Evolutionary conservation across 2,888 invertebrate genomes (phyloP), one percentile per base, ranked within the genome.

Genomic region (Serrognathus titanus): DNA sequence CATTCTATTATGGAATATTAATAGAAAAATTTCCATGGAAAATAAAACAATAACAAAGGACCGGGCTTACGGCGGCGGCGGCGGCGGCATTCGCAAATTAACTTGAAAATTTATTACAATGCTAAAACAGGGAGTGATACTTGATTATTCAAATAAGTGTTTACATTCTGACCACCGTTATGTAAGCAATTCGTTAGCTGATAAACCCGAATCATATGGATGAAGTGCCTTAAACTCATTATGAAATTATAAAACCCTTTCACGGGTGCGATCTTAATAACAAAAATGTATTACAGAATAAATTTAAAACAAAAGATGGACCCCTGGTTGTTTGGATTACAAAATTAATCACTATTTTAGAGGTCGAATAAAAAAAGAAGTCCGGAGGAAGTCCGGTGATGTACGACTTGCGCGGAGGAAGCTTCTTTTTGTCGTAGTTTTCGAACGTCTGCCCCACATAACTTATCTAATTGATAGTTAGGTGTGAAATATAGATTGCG

Each of bases 161-260:
- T 73, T 73, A 69, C 73, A 66, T 72, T 69, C 70, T 69, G 70
- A 69, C 71, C 71, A 67, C 62, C 62, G 66, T 69, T 64, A 46
- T 66, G 69, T 64, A 71, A 71, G 71, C 74, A 71, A 73, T 72
- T 76, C 76, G 74, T 75, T 76, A 76, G 68, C 61, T 73, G 72
- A 74, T 74, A 72, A 75, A 75, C 70, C 68, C 66, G 60, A 51
- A 57, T 57, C 52, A 52, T 46, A 24, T 38, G 55, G 43, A 16
- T 16, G 43, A 16, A 9, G 11, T 43, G 20, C 24, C 24, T 31
- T 31, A 40, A 13, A 40, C 40, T 11, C 13, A 12, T 40, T 40
- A 40, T 43, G 45, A 40, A 40, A 40, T 40, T 40, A 12, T 13
- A 40, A 40, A 40, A 40, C 11, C 13, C 40, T 31, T 31, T 31